Percentiles rank a stretch among this genome's conserved stretches.
Evolutionary conservation across 2,888 invertebrate genomes (phyloP).

Genomic region (Dryobotodes eremita): DNA sequence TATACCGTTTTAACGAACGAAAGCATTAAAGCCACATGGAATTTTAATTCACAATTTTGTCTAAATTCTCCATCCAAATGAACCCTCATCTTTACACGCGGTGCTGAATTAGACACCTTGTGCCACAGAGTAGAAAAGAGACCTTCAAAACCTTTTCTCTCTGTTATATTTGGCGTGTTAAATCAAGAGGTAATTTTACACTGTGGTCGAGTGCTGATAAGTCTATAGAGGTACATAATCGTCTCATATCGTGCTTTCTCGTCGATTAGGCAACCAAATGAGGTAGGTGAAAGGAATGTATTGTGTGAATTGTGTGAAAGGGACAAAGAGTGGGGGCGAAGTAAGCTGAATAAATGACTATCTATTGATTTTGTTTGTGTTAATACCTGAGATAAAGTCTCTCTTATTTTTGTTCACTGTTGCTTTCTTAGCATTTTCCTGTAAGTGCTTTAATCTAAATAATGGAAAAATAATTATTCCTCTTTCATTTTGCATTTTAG

Average conservation of each 20-base stretch:
- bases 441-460: slow-evolving; percentile 32
- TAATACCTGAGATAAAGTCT: slow-evolving; percentile 48
- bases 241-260: slow-evolving; percentile 82
- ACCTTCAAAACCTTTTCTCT: background rate
- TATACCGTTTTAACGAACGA: slow-evolving; percentile 66
- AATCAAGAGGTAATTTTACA: slow-evolving; percentile 26
- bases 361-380: slow-evolving; percentile 66
- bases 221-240: slow-evolving; percentile 72
- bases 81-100: slow-evolving; percentile 64
- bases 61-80: slow-evolving; percentile 71
- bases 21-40: slow-evolving; percentile 69
- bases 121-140: slow-evolving; percentile 60
- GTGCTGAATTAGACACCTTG: slow-evolving; percentile 42
- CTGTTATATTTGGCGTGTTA: slow-evolving; percentile 14
- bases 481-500: background rate
- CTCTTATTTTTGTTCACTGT: slow-evolving; percentile 21
- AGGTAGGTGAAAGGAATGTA: slow-evolving; percentile 78
- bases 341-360: slow-evolving; percentile 73
- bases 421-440: slow-evolving; percentile 29
- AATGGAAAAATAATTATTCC: slow-evolving; percentile 21
- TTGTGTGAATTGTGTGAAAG: slow-evolving; percentile 79
- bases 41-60: slow-evolving; percentile 74
- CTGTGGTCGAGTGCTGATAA: slow-evolving; percentile 59
- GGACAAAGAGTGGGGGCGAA: slow-evolving; percentile 70
- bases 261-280: slow-evolving; percentile 83